Conservation (phyloP, 2,113 vertebrate species). For the Callaeas wilsoni region DNA sequence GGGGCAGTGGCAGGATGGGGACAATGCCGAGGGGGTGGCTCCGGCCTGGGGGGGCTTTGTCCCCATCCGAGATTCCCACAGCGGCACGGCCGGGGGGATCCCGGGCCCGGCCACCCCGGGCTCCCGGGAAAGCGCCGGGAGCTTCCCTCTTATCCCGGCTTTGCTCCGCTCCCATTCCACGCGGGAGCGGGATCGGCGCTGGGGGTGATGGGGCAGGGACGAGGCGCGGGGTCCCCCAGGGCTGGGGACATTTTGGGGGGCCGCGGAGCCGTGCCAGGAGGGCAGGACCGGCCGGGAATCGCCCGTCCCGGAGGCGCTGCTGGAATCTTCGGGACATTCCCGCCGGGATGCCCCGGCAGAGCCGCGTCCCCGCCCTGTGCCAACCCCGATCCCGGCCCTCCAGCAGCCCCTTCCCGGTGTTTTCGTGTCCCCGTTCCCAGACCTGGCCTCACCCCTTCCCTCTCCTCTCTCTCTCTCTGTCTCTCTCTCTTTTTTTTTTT, state of each 20-base stretch:
- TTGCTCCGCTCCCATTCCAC: neutral
- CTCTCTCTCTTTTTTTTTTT: neutral
- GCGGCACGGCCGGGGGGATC: neutral
- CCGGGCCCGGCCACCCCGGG: neutral
- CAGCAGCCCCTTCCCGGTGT: neutral
- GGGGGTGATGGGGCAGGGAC: too few relatives aligned
- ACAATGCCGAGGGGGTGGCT: neutral
- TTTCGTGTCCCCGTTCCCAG: neutral
- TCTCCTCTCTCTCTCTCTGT: slow-evolving; percentile 29
- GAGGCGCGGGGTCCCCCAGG: neutral
- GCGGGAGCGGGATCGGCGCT: neutral
- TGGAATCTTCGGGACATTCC: neutral
- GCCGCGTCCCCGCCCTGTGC: neutral
- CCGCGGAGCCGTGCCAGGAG: neutral
- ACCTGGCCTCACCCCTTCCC: slow-evolving; percentile 28
- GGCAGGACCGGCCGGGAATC: neutral
- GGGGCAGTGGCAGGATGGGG: neutral
- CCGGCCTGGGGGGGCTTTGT: neutral
- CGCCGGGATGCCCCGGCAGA: neutral
- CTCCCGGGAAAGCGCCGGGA: neutral
- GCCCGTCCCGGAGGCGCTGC: neutral
- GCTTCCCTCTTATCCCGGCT: neutral
- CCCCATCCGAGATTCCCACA: neutral
- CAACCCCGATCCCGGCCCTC: neutral
- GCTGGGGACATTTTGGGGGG: neutral